phyloP scores from a whole-genome alignment of 2,888 invertebrate species.

The Aelia acuminata region DNA sequence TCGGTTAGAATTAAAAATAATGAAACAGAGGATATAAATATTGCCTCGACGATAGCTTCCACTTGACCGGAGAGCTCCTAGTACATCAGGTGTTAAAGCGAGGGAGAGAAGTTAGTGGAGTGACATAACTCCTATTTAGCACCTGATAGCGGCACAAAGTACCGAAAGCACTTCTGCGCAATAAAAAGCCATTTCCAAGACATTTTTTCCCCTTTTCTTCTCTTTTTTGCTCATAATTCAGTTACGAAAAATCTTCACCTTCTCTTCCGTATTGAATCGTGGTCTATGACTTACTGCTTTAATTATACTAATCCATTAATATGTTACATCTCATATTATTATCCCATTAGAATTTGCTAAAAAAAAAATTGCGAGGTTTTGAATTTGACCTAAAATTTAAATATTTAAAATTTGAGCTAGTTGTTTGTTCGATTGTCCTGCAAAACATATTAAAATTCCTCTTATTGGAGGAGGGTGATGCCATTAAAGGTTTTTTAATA shows the following conservation, averaged over 20 bases:
- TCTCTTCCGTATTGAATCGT: too few relatives aligned
- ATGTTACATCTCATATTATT: too few relatives aligned
- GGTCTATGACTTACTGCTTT: too few relatives aligned
- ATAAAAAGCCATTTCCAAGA: not conserved
- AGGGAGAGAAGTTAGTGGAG: slow-evolving; percentile 12
- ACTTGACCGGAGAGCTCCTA: not conserved
- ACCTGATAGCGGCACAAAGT: not conserved
- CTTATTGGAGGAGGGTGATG: too few relatives aligned
- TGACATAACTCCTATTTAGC: slow-evolving; percentile 25
- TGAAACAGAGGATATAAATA: not conserved
- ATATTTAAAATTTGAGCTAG: too few relatives aligned
- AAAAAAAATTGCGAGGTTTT: too few relatives aligned
- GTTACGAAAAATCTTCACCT: not conserved
- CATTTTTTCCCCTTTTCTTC: not conserved
- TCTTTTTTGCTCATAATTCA: not conserved
- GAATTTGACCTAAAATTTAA: too few relatives aligned
- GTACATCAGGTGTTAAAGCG: not conserved
- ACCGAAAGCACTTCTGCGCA: not conserved
- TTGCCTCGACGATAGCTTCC: not conserved
- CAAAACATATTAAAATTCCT: too few relatives aligned
- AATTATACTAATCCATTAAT: too few relatives aligned
- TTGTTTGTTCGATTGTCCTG: too few relatives aligned
- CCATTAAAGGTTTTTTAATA: too few relatives aligned
- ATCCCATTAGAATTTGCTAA: too few relatives aligned
- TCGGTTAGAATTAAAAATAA: not conserved